A percentile compares a stretch with the other conserved stretches of the same genome.
Evolutionary conservation across 2,113 vertebrate genomes (phyloP).

Genomic region (Recurvirostra avosetta): DNA sequence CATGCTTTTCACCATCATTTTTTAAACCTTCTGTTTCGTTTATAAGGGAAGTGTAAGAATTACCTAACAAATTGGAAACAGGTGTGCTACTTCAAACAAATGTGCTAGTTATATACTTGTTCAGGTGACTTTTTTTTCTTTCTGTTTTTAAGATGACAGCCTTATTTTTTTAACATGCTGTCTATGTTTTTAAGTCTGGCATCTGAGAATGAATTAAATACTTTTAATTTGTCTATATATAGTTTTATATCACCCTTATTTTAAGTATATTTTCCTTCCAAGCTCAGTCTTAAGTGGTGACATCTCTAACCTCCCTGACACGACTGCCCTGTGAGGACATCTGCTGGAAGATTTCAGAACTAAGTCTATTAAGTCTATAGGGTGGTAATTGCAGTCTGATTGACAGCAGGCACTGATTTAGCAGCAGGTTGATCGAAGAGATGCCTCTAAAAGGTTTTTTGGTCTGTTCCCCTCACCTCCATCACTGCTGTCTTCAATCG

Average conservation of each 20-base stretch:
- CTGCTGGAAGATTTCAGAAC: slow-evolving; percentile 24
- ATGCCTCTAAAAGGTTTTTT: not conserved
- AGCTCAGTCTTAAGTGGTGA: not conserved
- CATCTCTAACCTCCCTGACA: not conserved
- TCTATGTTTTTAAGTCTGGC: not conserved
- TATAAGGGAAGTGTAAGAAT: not conserved
- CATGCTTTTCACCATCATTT: not conserved
- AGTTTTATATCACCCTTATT: not conserved
- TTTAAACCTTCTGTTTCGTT: not conserved
- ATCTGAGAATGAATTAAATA: not conserved
- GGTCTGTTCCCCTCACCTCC: not conserved
- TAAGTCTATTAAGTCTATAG: not conserved
- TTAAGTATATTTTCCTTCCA: not conserved
- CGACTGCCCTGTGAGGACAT: not conserved
- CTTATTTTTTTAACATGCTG: not conserved
- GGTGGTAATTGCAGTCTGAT: not conserved
- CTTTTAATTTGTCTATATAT: not conserved
- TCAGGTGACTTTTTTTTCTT: not conserved
- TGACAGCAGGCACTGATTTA: not conserved
- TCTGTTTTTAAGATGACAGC: not conserved
- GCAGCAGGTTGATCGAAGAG: not conserved
- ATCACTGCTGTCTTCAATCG: not conserved
- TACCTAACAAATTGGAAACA: not conserved
- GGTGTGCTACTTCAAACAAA: not conserved
- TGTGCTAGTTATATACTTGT: not conserved